Evolutionary conservation across 2,113 vertebrate species (phyloP).

Genomic region (Ictalurus furcatus): DNA sequence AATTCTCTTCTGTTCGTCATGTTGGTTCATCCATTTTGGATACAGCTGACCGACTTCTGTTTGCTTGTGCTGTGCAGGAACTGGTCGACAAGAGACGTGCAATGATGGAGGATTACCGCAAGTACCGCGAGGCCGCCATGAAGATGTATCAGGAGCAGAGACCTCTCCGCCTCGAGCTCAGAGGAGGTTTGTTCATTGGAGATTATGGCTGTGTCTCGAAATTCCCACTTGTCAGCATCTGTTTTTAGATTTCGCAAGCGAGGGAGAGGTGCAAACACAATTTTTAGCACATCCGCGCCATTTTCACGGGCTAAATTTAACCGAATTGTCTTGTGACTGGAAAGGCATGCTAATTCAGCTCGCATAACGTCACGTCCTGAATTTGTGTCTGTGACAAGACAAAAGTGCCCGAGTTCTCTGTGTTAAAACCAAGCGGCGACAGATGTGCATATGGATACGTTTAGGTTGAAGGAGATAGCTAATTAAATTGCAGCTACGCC

Average conservation of each 20-base stretch:
- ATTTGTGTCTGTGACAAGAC: not conserved
- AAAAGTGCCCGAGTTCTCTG: not conserved
- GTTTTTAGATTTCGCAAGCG: not conserved
- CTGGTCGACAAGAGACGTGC: conserved; percentile 89
- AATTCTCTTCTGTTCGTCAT: not conserved
- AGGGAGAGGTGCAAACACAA: too few species aligned
- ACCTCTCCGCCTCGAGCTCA: conserved; percentile 83
- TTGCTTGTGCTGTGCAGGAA: conserved; percentile 72
- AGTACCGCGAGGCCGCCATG: conserved; percentile 83
- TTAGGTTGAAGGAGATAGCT: not conserved
- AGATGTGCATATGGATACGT: not conserved
- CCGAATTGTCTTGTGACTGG: not conserved
- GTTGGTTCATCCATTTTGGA: not conserved
- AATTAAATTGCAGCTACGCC: not conserved
- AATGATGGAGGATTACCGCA: conserved; percentile 96
- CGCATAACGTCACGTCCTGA: not conserved
- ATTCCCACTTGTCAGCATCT: not conserved
- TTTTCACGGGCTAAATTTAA: not conserved
- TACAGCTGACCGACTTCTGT: not conserved
- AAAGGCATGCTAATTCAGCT: not conserved
- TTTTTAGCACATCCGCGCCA: not conserved
- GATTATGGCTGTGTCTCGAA: not conserved
- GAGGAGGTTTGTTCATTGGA: conserved; percentile 78
- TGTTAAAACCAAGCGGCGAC: not conserved
- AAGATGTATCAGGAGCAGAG: conserved; percentile 87